phyloP scores from a whole-genome alignment of 2,113 vertebrate genomes.

The Rhinogobius similis region DNA sequence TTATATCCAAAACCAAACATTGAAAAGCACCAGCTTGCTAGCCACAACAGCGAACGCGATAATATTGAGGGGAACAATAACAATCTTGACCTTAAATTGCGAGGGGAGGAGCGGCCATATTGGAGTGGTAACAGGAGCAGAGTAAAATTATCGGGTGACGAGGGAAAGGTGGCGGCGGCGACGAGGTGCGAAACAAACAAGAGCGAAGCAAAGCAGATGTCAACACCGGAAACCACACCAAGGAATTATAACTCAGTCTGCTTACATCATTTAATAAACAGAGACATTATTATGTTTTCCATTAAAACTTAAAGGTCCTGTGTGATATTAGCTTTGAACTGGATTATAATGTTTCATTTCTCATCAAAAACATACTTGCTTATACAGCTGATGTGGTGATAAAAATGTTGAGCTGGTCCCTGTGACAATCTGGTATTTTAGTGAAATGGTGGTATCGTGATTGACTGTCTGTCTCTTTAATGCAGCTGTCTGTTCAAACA shows the following conservation, averaged over 20 bases:
- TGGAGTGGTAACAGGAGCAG: slow-evolving; percentile 13
- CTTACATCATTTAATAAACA: background rate
- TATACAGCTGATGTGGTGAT: too few relatives aligned
- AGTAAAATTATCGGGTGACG: slow-evolving; percentile 17
- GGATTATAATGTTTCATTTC: too few relatives aligned
- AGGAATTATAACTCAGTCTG: background rate
- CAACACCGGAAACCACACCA: background rate
- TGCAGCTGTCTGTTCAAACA: too few relatives aligned
- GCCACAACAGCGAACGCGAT: background rate
- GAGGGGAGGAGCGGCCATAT: background rate
- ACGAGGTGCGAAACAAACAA: slow-evolving; percentile 30
- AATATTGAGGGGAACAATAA: background rate
- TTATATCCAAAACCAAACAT: background rate
- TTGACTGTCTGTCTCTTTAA: too few relatives aligned
- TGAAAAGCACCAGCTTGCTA: background rate
- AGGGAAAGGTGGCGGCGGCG: slow-evolving; percentile 12
- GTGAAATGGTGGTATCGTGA: too few relatives aligned
- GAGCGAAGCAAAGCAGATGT: slow-evolving; percentile 1
- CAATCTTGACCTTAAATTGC: background rate
- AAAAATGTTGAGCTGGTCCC: too few relatives aligned
- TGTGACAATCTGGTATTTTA: too few relatives aligned
- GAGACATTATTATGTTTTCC: background rate
- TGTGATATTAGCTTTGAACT: too few relatives aligned
- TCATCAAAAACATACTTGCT: too few relatives aligned
- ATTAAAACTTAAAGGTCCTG: background rate